Evolutionary conservation across 1,140 invertebrate species (phyloP), one percentile per base, ranked within the genome.

Genomic region (Tetragonula clypearis): DNA sequence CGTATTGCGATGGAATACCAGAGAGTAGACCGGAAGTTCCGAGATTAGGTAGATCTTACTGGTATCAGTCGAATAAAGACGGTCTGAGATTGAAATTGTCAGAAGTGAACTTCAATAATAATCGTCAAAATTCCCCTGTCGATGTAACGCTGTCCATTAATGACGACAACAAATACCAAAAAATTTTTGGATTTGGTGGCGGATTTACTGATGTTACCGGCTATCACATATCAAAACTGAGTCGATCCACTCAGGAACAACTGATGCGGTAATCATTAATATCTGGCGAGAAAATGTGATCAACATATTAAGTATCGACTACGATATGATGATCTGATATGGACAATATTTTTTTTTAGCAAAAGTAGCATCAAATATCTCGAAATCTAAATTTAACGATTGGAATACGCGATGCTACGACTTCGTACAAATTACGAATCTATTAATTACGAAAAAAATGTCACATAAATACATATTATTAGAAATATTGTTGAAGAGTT

Each of bases 161-260:
- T 86, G 84, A 68, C 11, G 65, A 56, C 15, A 30, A 84, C n/a
- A 86, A 66, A 2, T 96, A 95, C 88, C 97, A 97, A 91, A 95
- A 82, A 35, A 96, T 97, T 11, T 84, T 96, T 81, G 98, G 98
- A 0, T 99, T 98, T 92, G 98, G 98, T 0, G 98, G 97, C 17
- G 97, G 98, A 1, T 98, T 98, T 86, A 99, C 98, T 0, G 98
- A 99, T 93, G 94, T 98, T 0, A 96, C 97, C 8, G 97, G 96
- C 0, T 96, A 98, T 30, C 97, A 98, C 90, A 96, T 98, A 86
- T 94, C 95, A 4, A 96, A 93, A 12, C 94, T 98, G 21, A 95
- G 96, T 14, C 71, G 92, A 30, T 83, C 87, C 2, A 89, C 96
- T 1, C 96, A 96, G 91, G 92, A 96, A 53, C 94, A 96, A 69